Evolutionary conservation across 2,888 invertebrate genomes (phyloP).

Genomic region (Mimumesa dahlbomi): DNA sequence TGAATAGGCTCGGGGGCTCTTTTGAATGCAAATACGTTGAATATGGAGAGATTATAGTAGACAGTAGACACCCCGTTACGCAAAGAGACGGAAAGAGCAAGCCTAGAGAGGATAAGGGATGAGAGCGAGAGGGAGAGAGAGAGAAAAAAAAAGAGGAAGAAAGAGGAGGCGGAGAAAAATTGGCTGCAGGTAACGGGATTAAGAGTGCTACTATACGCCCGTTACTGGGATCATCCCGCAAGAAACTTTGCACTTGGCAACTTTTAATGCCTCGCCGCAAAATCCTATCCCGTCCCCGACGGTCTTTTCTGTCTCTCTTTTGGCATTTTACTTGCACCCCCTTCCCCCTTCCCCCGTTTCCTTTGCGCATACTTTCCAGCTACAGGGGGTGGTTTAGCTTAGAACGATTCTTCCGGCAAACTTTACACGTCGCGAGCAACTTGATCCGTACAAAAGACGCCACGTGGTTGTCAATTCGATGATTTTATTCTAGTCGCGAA

Average conservation of each 20-base stretch:
- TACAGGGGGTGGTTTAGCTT: slow-evolving; percentile 42
- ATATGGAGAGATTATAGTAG: slow-evolving; percentile 34
- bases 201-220: slow-evolving; percentile 74
- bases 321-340: slow-evolving; percentile 21
- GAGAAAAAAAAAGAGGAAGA: slow-evolving; percentile 59
- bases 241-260: slow-evolving; percentile 79
- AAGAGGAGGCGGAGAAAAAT: slow-evolving; percentile 70
- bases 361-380: slow-evolving; percentile 54
- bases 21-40: slow-evolving; percentile 14
- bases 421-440: slow-evolving; percentile 49
- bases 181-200: slow-evolving; percentile 78
- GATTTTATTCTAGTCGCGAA: too few relatives aligned
- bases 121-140: slow-evolving; percentile 41
- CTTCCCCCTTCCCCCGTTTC: slow-evolving; percentile 2
- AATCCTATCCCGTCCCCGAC: slow-evolving; percentile 58
- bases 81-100: neutral
- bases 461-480: neutral
- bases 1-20: neutral
- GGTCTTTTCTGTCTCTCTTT: slow-evolving; percentile 35
- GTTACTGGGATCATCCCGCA: slow-evolving; percentile 75
- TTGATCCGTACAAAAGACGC: slow-evolving; percentile 17
- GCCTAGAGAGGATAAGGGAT: slow-evolving; percentile 39
- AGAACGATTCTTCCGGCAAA: slow-evolving; percentile 58
- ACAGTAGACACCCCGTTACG: slow-evolving; percentile 1
- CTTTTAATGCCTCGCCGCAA: slow-evolving; percentile 76